A percentile compares a stretch with the other conserved stretches of the same genome.
These are phyloP conservation scores for Paramormyrops hopkinsi DNA, from an alignment of 2,797 vertebrate species.

Conservation along the genomic window DNA sequence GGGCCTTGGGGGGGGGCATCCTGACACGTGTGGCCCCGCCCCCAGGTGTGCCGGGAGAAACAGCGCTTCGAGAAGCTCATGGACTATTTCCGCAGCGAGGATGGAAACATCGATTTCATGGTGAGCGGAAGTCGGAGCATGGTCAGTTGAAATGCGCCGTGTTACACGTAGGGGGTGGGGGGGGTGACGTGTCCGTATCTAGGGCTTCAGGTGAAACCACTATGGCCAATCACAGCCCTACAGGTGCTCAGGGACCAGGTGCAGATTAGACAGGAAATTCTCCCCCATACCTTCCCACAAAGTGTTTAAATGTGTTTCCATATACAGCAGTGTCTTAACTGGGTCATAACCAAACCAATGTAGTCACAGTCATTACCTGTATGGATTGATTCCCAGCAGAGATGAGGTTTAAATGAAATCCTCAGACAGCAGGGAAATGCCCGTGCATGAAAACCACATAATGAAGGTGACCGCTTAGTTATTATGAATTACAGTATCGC, in stretches of 20 bases:
- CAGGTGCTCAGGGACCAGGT: not conserved
- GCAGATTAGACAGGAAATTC: not conserved
- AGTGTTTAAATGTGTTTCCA: not conserved
- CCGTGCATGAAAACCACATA: not conserved
- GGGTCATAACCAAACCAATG: not conserved
- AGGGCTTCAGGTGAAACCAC: not conserved
- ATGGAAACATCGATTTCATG: conserved; percentile 98
- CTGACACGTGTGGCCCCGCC: not conserved
- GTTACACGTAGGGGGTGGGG: not conserved
- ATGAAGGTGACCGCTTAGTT: not conserved
- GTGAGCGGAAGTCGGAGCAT: conserved; percentile 48
- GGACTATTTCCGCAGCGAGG: conserved; percentile 91
- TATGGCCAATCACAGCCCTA: not conserved
- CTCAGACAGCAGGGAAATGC: not conserved
- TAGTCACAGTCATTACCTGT: not conserved
- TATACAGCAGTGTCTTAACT: not conserved
- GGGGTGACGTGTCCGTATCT: not conserved
- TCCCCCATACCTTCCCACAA: not conserved
- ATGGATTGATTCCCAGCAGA: not conserved
- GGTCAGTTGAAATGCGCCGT: not conserved
- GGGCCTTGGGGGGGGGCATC: not conserved
- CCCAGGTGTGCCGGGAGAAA: conserved; percentile 90
- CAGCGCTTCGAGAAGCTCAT: conserved; percentile 95
- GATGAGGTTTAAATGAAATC: not conserved
- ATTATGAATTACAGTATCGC: not conserved